phyloP scores from a whole-genome alignment of 1,140 invertebrate species.

The Drosophila bocki region DNA sequence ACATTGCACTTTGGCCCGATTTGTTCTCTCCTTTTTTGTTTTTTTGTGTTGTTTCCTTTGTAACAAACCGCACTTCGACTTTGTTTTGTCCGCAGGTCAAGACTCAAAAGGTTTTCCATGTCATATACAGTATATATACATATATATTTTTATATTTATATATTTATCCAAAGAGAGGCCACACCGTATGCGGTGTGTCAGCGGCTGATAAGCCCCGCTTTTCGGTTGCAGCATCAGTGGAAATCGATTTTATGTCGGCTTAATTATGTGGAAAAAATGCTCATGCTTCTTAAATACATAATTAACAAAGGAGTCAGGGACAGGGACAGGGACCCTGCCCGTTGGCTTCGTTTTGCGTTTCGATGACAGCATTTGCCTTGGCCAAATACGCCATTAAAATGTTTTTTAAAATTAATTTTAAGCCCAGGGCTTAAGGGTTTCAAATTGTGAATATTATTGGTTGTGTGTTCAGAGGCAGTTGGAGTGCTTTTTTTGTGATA shows the following conservation, averaged over 20 bases:
- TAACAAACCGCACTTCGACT: constrained; percentile 13
- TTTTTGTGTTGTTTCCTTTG: constrained; percentile 5
- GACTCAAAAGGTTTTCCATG: constrained; percentile 48
- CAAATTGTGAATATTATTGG: background rate
- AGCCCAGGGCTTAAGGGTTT: background rate
- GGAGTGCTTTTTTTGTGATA: background rate
- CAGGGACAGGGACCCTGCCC: too few species aligned
- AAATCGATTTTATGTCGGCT: constrained; percentile 41
- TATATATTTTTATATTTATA: background rate
- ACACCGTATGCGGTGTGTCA: constrained; percentile 6
- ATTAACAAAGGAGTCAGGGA: constrained; percentile 15
- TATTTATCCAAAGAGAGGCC: background rate
- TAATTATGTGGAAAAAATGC: constrained; percentile 37
- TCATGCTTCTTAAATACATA: constrained; percentile 10
- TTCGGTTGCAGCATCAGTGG: constrained; percentile 29
- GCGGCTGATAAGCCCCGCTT: constrained; percentile 19
- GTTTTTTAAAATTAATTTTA: background rate
- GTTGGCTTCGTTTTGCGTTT: background rate
- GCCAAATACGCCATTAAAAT: constrained; percentile 7
- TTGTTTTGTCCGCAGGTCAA: constrained; percentile 37
- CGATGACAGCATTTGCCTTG: constrained; percentile 7
- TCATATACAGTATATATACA: background rate
- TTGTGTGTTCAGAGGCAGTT: background rate
- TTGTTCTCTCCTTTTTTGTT: constrained; percentile 1
- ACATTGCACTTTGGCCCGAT: constrained; percentile 40